These are phyloP conservation scores for Urocitellus parryii DNA, from an alignment of 2,113 vertebrate species.

Conservation along the genomic window DNA sequence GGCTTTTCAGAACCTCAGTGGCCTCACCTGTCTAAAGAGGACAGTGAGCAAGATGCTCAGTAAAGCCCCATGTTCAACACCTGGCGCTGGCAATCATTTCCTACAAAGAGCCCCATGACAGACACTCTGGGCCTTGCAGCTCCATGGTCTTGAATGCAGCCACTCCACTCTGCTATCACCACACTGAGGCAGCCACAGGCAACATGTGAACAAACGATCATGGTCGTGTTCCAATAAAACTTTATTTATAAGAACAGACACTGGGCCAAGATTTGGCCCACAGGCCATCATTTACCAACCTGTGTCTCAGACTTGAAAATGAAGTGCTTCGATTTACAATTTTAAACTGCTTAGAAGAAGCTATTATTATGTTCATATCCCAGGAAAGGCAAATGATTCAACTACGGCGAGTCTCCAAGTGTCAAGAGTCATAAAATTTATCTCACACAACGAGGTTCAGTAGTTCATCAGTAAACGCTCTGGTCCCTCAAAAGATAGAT, in stretches of 20 bases:
- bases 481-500: background rate
- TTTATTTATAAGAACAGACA: constrained; percentile 40
- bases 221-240: background rate
- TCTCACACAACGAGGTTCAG: background rate
- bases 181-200: background rate
- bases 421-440: background rate
- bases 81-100: background rate
- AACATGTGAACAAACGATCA: background rate
- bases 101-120: background rate
- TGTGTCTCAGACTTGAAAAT: background rate
- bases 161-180: background rate
- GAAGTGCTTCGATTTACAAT: background rate
- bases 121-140: background rate
- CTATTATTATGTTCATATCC: background rate
- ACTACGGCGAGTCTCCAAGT: background rate
- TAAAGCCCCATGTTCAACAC: background rate
- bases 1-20: background rate
- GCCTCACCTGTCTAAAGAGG: background rate
- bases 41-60: background rate
- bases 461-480: background rate
- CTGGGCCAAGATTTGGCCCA: background rate
- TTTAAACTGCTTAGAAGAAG: background rate
- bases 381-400: constrained; percentile 9
- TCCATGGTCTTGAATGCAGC: background rate
- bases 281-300: background rate